Conservation (phyloP, 1,140 invertebrate genomes). For the Drosophila pandora region DNA sequence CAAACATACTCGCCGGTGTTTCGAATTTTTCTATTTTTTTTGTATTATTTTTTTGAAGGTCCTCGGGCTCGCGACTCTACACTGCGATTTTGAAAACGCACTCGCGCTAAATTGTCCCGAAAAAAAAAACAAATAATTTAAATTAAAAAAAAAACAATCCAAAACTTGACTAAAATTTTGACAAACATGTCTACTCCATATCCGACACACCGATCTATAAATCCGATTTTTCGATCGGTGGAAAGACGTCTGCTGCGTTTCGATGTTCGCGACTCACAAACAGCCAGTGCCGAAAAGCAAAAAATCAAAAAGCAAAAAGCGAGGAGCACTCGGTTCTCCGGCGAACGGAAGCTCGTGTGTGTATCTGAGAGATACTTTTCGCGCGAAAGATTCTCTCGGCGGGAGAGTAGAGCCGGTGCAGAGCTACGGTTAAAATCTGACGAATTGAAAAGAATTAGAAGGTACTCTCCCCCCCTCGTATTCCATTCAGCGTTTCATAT, state of each 20-base stretch:
- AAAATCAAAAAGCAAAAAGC: neutral
- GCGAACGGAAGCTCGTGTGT: constrained; percentile 29
- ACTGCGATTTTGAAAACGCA: neutral
- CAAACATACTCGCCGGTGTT: neutral
- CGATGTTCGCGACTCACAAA: constrained; percentile 47
- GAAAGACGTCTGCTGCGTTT: constrained; percentile 44
- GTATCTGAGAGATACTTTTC: constrained; percentile 9
- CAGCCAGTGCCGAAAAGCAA: neutral
- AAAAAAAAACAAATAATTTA: constrained; percentile 10
- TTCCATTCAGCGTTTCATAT: too few species aligned
- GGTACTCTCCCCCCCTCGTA: too few species aligned
- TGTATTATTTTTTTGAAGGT: too few species aligned
- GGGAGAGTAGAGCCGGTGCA: neutral
- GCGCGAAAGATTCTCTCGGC: neutral
- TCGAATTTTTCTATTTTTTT: neutral
- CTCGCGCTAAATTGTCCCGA: neutral
- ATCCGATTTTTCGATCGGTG: constrained; percentile 4
- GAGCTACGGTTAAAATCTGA: too few species aligned
- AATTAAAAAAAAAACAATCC: constrained; percentile 4
- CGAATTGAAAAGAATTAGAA: neutral
- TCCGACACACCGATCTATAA: constrained; percentile 9
- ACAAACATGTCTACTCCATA: constrained; percentile 54
- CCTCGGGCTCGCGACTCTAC: neutral
- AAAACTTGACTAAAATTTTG: constrained; percentile 53
- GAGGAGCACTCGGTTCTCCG: constrained; percentile 16